phyloP scores from a whole-genome alignment of 2,888 invertebrate genomes.

The Ornithoptera priamus region DNA sequence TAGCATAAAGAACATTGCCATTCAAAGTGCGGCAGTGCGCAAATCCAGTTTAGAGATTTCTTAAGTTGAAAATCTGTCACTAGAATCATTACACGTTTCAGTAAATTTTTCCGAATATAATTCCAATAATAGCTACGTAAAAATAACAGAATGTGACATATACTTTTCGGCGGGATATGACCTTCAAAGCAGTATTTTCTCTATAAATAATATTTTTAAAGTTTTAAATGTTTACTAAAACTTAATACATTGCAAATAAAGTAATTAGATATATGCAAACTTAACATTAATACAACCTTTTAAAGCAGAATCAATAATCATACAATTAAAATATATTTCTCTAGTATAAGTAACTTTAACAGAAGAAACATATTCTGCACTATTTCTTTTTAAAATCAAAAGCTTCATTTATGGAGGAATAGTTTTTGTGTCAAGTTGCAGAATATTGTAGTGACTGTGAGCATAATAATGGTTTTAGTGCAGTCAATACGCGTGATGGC shows the following conservation, averaged over 20 bases:
- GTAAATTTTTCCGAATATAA: slow-evolving; percentile 17
- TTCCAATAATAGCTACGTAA: slow-evolving; percentile 22
- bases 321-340: background rate
- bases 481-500: slow-evolving; percentile 77
- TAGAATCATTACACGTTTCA: slow-evolving; percentile 2
- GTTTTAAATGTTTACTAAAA: background rate
- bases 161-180: slow-evolving; percentile 20
- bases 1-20: slow-evolving; percentile 50
- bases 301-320: background rate
- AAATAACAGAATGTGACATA: slow-evolving; percentile 21
- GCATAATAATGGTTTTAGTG: slow-evolving; percentile 59
- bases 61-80: slow-evolving; percentile 28
- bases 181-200: slow-evolving; percentile 15
- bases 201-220: slow-evolving; percentile 14
- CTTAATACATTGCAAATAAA: no score
- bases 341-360: background rate
- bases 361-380: background rate
- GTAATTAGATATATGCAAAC: background rate
- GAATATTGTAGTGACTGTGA: slow-evolving; percentile 5
- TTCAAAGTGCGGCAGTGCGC: slow-evolving; percentile 48
- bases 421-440: background rate
- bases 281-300: background rate
- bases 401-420: no score
- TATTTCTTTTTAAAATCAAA: no score
- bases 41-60: slow-evolving; percentile 46